Base-by-base conservation (phyloP, 2,888 invertebrate species). In the Drosophila lutescens region DNA sequence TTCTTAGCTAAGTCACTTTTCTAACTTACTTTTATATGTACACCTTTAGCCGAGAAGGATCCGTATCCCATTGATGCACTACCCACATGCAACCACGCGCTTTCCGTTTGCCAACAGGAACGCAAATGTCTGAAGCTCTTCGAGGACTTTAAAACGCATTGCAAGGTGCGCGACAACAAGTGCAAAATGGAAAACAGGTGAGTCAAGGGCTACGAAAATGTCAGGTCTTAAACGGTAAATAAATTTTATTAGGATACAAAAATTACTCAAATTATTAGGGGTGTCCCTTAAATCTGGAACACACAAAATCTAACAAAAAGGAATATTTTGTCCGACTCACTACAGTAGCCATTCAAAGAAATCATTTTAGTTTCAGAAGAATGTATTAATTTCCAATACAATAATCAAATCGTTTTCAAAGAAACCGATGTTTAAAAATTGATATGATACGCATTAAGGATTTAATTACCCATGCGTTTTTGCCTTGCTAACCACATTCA, bases 151-250 rank as follows among this genome's bases (percentile, higher is more conserved):
- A 97, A 97, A 93, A 94, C 94, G 79, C 96, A 96, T 91, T 97
- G 97, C 93, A 97, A 97, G 93, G 96, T 95, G 77, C 94, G 96
- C 77, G 97, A 97, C 88, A 96, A 96, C 91, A 96, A 96, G 92
- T 97, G 97, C 92, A 95, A 95, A 87, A 97, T 97, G 96, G 97
- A 97, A 85, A 96, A 96, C 93, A 96, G 96, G 97, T 97, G 92
- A 94, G 94, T 20, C 12, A 17, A 23, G 10, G 26, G 3, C 4
- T 26, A 20, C n/a, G n/a, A n/a, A n/a, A n/a, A n/a, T n/a, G n/a
- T n/a, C n/a, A n/a, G n/a, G n/a, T n/a, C n/a, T 20, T 2, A 20
- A 20, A 20, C 20, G 20, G 3, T 3, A 20, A 20, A 2, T 20
- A 20, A 20, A 20, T 20, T 20, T 20, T 20, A 3, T 2, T 20